These are phyloP conservation scores for Chinchilla lanigera DNA, from an alignment of 2,113 vertebrate genomes.

Conservation along the genomic window DNA sequence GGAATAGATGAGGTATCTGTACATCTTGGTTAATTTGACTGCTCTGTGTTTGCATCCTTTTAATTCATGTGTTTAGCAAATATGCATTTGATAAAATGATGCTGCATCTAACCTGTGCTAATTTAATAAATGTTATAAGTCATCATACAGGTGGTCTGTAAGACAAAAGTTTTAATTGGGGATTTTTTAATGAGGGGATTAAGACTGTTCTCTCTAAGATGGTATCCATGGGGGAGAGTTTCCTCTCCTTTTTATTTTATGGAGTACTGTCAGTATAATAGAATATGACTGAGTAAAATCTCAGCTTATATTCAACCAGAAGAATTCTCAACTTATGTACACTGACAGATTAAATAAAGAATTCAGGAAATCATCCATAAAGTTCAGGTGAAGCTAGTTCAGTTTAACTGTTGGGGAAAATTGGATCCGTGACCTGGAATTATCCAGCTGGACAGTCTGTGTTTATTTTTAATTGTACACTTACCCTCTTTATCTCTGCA, in stretches of 20 bases:
- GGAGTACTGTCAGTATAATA: not conserved
- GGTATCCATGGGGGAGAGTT: not conserved
- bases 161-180: not conserved
- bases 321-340: not conserved
- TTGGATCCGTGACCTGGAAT: not conserved
- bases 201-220: not conserved
- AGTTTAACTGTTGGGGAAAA: not conserved
- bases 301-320: not conserved
- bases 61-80: not conserved
- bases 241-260: not conserved
- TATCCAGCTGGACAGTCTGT: not conserved
- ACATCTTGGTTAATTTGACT: not conserved
- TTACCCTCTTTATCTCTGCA: not conserved
- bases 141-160: not conserved
- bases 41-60: not conserved
- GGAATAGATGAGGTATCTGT: not conserved
- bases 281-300: not conserved
- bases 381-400: slow-evolving; percentile 17
- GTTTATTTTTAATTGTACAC: not conserved
- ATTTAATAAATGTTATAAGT: not conserved
- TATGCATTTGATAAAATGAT: not conserved
- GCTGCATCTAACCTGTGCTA: not conserved
- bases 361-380: slow-evolving; percentile 5
- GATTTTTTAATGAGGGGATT: not conserved
- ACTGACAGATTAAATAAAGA: slow-evolving; percentile 5